A percentile compares a stretch with the other conserved stretches of the same genome.
These are phyloP conservation scores for Corvus cornix DNA, from an alignment of 2,113 vertebrate species.

Conservation along the genomic window DNA sequence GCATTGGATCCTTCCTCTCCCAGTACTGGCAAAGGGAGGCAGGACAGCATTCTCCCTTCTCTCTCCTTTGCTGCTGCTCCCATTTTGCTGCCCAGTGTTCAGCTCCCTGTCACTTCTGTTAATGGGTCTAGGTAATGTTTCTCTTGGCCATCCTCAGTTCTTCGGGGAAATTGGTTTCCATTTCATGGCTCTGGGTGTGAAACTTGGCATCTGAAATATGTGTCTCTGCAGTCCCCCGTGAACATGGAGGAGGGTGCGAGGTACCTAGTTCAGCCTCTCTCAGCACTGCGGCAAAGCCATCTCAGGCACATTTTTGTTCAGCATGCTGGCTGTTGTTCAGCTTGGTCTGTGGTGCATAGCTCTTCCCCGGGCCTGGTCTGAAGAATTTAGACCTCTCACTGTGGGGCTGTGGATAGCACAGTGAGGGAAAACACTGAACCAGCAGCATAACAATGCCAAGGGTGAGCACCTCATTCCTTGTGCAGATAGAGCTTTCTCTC, in stretches of 20 bases:
- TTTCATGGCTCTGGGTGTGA: background rate
- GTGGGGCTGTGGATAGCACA: background rate
- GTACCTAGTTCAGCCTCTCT: background rate
- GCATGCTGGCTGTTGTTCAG: background rate
- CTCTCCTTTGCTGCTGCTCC: background rate
- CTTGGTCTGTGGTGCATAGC: background rate
- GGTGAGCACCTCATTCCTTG: background rate
- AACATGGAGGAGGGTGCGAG: rapidly evolving
- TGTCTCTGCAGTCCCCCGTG: background rate
- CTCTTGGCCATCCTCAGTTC: background rate
- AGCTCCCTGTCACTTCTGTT: background rate
- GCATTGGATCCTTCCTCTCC: background rate
- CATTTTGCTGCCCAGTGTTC: background rate
- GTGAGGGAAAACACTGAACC: background rate
- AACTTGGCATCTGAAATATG: background rate
- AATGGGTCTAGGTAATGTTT: background rate
- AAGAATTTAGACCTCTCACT: background rate
- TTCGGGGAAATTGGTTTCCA: background rate
- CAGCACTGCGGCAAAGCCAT: background rate
- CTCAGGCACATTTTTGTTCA: background rate
- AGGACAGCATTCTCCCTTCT: background rate
- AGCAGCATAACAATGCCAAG: rapidly evolving
- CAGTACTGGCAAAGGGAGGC: background rate
- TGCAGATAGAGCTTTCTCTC: background rate
- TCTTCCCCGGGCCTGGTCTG: background rate